phyloP scores from a whole-genome alignment of 2,797 vertebrate species.

The Hapalemur alaotrensis region DNA sequence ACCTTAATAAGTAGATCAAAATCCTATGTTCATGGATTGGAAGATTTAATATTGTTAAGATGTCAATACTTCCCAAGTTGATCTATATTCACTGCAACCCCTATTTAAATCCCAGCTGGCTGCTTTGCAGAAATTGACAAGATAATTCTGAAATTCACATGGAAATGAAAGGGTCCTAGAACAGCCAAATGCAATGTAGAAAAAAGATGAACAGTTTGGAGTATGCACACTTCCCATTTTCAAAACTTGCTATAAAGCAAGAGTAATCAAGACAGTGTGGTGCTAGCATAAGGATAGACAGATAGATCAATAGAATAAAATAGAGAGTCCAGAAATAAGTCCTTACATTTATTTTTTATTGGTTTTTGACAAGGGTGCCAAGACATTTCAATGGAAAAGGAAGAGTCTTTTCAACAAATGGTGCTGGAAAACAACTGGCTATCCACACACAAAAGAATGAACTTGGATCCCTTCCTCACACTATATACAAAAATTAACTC shows the following conservation, averaged over 20 bases:
- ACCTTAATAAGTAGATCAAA: not conserved
- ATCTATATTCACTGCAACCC: not conserved
- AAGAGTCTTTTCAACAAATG: slow-evolving; percentile 1
- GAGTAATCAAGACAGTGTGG: not conserved
- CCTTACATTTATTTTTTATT: not conserved
- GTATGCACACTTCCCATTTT: not conserved
- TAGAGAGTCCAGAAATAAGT: not conserved
- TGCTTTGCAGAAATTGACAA: not conserved
- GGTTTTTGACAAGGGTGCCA: not conserved
- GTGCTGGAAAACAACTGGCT: not conserved
- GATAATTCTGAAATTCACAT: not conserved
- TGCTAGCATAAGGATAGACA: not conserved
- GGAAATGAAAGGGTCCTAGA: not conserved
- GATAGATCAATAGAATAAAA: not conserved
- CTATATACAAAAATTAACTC: not conserved
- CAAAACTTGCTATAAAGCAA: not conserved
- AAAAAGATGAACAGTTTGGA: slow-evolving; percentile 16
- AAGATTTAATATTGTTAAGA: not conserved
- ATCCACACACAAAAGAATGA: not conserved
- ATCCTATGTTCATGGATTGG: not conserved
- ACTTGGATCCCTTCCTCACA: not conserved
- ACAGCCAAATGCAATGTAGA: not conserved
- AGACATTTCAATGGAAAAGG: not conserved
- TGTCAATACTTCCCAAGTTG: not conserved
- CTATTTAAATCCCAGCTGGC: not conserved